A percentile compares a stretch with the other conserved stretches of the same genome.
phyloP scores from a whole-genome alignment of 2,113 vertebrate genomes.

The Tragulus kanchil region DNA sequence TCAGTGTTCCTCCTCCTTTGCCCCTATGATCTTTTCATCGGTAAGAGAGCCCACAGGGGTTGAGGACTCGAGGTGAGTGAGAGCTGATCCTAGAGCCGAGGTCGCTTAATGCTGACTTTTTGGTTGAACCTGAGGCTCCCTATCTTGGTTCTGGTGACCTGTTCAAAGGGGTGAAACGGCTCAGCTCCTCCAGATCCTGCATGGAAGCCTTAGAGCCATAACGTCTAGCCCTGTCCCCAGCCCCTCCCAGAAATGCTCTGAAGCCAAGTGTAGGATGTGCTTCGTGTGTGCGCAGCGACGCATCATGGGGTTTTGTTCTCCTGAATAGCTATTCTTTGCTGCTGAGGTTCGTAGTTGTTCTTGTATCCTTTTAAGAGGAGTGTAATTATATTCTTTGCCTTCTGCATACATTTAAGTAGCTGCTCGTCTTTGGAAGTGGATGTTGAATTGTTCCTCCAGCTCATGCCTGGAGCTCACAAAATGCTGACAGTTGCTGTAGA shows the following conservation, averaged over 20 bases:
- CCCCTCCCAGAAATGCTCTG: not conserved
- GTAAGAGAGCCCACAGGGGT: not conserved
- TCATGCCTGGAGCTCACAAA: constrained; percentile 73
- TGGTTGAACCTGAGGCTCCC: not conserved
- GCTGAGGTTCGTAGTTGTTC: constrained; percentile 76
- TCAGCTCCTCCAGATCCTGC: not conserved
- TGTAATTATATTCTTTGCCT: constrained; percentile 82
- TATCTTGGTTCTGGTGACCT: not conserved
- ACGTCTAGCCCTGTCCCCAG: not conserved
- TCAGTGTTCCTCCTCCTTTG: not conserved
- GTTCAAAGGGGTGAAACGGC: not conserved
- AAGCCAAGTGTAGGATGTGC: constrained; percentile 66
- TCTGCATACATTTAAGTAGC: constrained; percentile 82
- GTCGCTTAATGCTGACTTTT: not conserved
- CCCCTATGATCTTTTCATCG: not conserved
- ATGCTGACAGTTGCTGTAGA: constrained; percentile 83
- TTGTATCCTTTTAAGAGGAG: constrained; percentile 82
- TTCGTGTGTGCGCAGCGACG: constrained; percentile 64
- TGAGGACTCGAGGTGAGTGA: not conserved
- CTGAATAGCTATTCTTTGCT: constrained; percentile 76
- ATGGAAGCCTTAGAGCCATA: not conserved
- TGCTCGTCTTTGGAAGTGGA: constrained; percentile 70
- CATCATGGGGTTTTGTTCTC: constrained; percentile 71
- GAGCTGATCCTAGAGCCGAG: not conserved
- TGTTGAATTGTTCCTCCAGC: constrained; percentile 74